Evolutionary conservation across 2,888 invertebrate genomes (phyloP).

Genomic region (Apotomis turbidana): DNA sequence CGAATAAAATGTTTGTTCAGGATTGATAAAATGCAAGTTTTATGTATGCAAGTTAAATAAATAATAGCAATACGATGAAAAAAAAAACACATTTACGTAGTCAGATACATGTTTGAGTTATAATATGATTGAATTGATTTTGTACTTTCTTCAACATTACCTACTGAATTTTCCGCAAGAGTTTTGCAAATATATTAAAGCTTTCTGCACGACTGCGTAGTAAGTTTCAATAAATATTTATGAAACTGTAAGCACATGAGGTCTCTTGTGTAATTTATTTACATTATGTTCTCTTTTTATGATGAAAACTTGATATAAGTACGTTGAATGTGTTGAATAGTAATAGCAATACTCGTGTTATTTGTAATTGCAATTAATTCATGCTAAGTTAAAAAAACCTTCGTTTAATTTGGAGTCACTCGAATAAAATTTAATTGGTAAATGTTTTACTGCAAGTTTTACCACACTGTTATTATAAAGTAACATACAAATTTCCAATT

Average conservation of each 20-base stretch:
- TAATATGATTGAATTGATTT: neutral
- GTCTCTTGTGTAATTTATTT: constrained; percentile 13
- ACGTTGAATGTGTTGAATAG: neutral
- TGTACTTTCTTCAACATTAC: neutral
- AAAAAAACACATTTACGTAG: too few species aligned
- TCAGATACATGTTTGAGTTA: too few species aligned
- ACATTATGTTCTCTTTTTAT: constrained; percentile 2
- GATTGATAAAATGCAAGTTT: constrained; percentile 4
- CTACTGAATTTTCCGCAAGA: neutral
- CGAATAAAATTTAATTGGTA: too few species aligned
- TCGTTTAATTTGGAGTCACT: too few species aligned
- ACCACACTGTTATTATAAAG: too few species aligned
- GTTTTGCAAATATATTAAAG: neutral
- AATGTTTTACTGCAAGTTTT: too few species aligned
- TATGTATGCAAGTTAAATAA: neutral
- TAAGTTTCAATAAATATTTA: constrained; percentile 37
- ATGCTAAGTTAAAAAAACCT: too few species aligned
- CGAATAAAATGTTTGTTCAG: neutral
- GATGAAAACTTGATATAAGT: neutral
- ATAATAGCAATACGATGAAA: too few species aligned
- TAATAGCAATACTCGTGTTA: too few species aligned
- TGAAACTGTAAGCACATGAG: constrained; percentile 14
- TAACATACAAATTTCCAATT: too few species aligned
- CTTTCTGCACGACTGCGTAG: constrained; percentile 6
- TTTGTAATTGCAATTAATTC: too few species aligned